Base-by-base conservation (phyloP, 1,140 invertebrate species). In the Pissodes strobi region DNA sequence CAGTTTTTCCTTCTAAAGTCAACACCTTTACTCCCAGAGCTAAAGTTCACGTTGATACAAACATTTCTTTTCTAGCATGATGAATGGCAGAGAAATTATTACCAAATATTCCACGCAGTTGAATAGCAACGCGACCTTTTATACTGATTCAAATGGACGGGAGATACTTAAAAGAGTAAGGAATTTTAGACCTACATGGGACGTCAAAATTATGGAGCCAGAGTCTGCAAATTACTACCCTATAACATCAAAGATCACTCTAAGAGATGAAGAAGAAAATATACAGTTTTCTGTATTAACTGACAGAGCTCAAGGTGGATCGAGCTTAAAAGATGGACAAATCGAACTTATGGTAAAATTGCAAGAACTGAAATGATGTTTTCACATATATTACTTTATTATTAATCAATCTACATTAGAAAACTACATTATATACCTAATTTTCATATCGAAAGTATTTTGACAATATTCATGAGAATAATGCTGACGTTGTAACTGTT, bases 161-260 rank as follows among this genome's bases (percentile, higher is more conserved):
- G 92, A 98, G 79, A 87, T 93, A 75, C 72, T 98, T 23, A 85
- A 88, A 69, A 82, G 95, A 49, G 79, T 82, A 57, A 76, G 87
- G 38, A 84, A 97, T 74, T 85, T 84, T 53, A 79, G 94, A 19
- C 87, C 90, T 2, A 90, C 90, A 1, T 98, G 87, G 88, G 81
- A 82, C 21, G 8, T 89, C 0, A 76, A 82, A 0, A 48, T 95
- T n/a, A 77, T 83, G 0, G 89, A 97, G 60, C 79, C 85, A 12
- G 79, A 93, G 0, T 80, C 93, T 30, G 91, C 89, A 0, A 99
- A 99, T 79, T 98, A 97, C 78, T 98, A 95, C 78, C 97, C 97
- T 0, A 84, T 98, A 0, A 95, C 93, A 13, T 89, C 89, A 3
- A 85, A 90, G 59, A 94, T 98, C 17, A 81, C 84, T 1, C 77